Base-by-base conservation (phyloP, 1,140 invertebrate genomes). In the Formica exsecta region DNA sequence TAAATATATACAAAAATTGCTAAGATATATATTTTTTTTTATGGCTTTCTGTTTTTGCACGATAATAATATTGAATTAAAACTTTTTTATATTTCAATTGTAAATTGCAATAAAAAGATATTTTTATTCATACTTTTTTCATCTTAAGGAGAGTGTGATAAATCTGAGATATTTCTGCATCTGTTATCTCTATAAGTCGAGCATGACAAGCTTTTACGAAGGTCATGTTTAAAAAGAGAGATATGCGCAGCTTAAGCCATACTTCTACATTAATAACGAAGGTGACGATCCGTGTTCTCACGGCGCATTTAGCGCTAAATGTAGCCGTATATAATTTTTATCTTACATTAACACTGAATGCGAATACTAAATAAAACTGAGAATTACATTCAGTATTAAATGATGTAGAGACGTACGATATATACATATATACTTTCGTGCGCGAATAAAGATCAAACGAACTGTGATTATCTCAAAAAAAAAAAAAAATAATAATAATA, bases 151-250 rank as follows among this genome's bases (percentile, higher is more conserved):
- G 48, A 38, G 29, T 7, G 2, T 16, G 19, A 57, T 11, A 80
- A 61, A 68, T 79, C 41, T 44, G 61, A 36, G 59, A 36, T 41
- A 64, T 32, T 38, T 36, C 62, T 25, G 59, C 13, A 29, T 65
- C 29, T 51, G 38, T 77, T 77, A 65, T 66, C 32, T 57, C 16
- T 70, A 48, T 57, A 80, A 80, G 70, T 22, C 65, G 70, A 80
- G 65, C 36, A 80, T 57, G 65, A 80, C 19, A 62, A 70, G 65
- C 54, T 80, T 80, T 38, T 70, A 80, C 65, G 77, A 80, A 80
- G 77, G 77, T 80, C 77, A 80, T 71, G 65, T 80, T 80, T 80
- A 80, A 80, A 80, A 80, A 57, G 36, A 9, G 65, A 80, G 65
- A 57, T 70, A 57, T 70, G 77, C 77, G 32, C 77, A 70, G 77